Conservation (phyloP, 2,113 vertebrate species). For the Anarrhichthys ocellatus region DNA sequence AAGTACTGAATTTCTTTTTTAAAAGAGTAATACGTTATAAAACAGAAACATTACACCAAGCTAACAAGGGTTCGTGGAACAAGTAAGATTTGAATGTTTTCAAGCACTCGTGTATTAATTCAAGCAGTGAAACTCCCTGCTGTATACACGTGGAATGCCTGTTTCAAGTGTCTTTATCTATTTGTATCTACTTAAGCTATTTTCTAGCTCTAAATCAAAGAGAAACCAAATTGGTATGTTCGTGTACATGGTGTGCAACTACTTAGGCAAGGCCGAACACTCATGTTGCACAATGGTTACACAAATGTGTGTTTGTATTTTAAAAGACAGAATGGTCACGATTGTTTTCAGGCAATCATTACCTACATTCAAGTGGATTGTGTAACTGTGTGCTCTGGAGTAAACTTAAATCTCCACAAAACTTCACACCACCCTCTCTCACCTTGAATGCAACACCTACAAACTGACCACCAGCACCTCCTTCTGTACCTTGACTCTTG, state of each 20-base stretch:
- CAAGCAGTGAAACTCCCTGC: constrained; percentile 4
- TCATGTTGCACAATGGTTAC: not conserved
- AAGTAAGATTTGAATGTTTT: not conserved
- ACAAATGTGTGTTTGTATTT: not conserved
- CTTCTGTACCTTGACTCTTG: no score
- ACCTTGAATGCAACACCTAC: no score
- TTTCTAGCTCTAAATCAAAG: constrained; percentile 7
- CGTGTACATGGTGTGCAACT: not conserved
- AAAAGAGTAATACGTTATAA: not conserved
- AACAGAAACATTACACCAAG: not conserved
- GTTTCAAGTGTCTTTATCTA: constrained; percentile 6
- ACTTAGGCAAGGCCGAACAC: not conserved
- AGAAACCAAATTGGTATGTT: constrained; percentile 9
- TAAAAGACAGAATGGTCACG: not conserved
- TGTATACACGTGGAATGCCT: not conserved
- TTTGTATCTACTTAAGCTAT: constrained; percentile 1
- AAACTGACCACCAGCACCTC: not conserved
- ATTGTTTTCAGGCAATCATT: not conserved
- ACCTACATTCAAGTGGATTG: not conserved
- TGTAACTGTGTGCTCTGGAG: not conserved
- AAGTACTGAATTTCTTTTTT: not conserved
- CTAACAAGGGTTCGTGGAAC: not conserved
- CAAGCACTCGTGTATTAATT: not conserved
- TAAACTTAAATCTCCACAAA: not conserved
- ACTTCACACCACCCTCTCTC: not conserved